Evolutionary conservation across 1,140 invertebrate genomes (phyloP), one percentile per base, ranked within the genome.

Genomic region (Mactra quadrangularis): DNA sequence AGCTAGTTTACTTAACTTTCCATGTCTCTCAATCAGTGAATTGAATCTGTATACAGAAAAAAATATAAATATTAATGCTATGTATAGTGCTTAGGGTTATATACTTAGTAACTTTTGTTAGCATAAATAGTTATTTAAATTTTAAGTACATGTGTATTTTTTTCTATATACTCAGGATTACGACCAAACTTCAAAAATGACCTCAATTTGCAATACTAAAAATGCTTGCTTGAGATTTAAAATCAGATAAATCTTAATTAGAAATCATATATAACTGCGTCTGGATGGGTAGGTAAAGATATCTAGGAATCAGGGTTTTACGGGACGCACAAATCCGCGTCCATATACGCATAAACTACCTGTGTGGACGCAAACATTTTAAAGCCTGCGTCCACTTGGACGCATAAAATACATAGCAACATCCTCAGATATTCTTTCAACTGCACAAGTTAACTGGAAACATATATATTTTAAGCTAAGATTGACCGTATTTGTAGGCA

Each of bases 1-100:
- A 9, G 64, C 87, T 7, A 90, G 71, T 0, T 88, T 87, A 41
- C 86, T 85, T 13, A 89, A 77, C 45, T 83, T 84, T 0, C 89
- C 89, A 75, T 90, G 72, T 17, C 55, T 52, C 7, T 62, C 41
- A 45, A 84, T 85, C 31, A 90, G 71, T 41, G 88, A 85, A 81
- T 68, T 25, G 79, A 86, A 90, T 64, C 89, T 90, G 86, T 19
- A 70, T 71, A 19, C 29, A 64, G 47, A 6, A 57, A 29, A 55
- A 3, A 27, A 17, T 22, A 6, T 19, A 60, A 25, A 4, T 27
- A 60, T 6, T 1, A 3, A 17, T 27, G 31, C 3, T 27, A 22
- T 60, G 57, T 31, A 1, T 31, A 31, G 19, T 22, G 57, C 17
- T 60, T 25, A 15, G 27, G n/a, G 17, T 17, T 19, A 27, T 60